phyloP scores from a whole-genome alignment of 2,797 vertebrate species.

The Vespertilio murinus region DNA sequence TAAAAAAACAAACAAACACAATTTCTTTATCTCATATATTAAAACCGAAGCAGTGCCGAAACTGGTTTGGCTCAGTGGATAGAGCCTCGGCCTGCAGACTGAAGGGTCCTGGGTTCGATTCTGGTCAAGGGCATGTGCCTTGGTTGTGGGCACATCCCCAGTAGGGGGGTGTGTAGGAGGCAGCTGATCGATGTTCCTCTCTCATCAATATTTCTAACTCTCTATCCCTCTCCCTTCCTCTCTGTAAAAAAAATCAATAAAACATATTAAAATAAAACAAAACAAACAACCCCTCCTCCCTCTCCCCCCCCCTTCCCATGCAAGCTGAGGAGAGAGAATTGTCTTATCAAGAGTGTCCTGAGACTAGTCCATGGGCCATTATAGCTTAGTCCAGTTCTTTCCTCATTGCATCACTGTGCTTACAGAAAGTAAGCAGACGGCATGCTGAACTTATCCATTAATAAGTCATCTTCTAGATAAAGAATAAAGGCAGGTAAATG shows the following conservation, averaged over 20 bases:
- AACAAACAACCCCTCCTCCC: too few relatives aligned
- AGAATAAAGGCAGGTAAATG: background rate
- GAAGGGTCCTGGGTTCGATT: too few relatives aligned
- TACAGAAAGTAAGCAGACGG: background rate
- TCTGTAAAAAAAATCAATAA: too few relatives aligned
- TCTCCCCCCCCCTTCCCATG: background rate
- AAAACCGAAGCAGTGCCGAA: background rate
- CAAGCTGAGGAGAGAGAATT: background rate
- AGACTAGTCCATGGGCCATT: background rate
- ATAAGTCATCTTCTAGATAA: background rate
- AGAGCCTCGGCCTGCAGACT: too few relatives aligned
- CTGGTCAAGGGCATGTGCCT: too few relatives aligned
- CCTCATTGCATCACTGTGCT: background rate
- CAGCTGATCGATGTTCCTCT: too few relatives aligned
- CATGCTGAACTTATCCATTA: constrained; percentile 19
- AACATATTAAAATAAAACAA: too few relatives aligned
- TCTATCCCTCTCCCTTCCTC: too few relatives aligned
- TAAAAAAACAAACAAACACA: background rate
- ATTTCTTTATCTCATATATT: background rate
- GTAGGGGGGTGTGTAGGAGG: too few relatives aligned
- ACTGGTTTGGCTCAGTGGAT: too few relatives aligned
- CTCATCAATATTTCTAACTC: too few relatives aligned
- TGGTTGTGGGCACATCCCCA: too few relatives aligned
- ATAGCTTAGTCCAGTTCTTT: background rate
- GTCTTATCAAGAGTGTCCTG: background rate